These are phyloP conservation scores for Gadopsis bispinosus DNA, from an alignment of 2,797 vertebrate genomes.

Conservation along the genomic window DNA sequence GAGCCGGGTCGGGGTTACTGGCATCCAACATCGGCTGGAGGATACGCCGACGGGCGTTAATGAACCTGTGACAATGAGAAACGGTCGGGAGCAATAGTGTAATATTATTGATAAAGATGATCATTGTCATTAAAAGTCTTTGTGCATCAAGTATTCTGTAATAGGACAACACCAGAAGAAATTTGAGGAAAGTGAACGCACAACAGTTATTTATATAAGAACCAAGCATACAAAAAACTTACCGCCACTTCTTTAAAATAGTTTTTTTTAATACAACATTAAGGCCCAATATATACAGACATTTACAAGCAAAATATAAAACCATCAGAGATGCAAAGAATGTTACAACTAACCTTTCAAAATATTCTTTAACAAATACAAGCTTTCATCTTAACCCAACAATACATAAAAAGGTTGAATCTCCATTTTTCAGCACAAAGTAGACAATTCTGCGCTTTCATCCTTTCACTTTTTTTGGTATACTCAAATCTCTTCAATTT, in stretches of 20 bases:
- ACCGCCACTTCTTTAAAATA: background rate
- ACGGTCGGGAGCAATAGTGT: no score
- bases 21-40: constrained; percentile 98
- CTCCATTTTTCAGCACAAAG: background rate
- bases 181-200: background rate
- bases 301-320: background rate
- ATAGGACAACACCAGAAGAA: background rate
- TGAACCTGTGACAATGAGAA: constrained; percentile 87
- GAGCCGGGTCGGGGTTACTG: constrained; percentile 97
- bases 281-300: background rate
- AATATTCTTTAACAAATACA: background rate
- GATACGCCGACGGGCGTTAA: constrained; percentile 96
- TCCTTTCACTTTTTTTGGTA: background rate
- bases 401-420: background rate
- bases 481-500: background rate
- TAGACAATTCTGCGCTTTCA: background rate
- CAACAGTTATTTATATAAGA: background rate
- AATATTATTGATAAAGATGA: background rate
- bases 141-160: background rate
- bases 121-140: background rate
- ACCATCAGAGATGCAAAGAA: background rate
- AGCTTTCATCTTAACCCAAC: background rate
- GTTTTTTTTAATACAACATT: background rate
- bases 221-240: background rate
- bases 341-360: background rate